Evolutionary conservation across 2,113 vertebrate species (phyloP), one percentile per base, ranked within the genome.

Genomic region (Pholis gunnellus): DNA sequence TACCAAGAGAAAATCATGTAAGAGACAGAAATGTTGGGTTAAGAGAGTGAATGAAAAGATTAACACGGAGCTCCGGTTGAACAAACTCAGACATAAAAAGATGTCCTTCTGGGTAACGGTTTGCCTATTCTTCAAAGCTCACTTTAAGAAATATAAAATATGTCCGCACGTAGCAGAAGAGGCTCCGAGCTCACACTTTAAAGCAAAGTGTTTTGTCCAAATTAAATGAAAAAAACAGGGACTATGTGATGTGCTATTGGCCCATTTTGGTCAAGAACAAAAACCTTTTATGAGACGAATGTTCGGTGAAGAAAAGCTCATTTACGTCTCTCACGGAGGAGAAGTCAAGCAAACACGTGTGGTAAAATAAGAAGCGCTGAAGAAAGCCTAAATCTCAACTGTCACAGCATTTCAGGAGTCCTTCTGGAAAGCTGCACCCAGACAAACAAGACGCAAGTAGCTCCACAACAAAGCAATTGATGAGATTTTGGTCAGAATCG

Each of bases 401-500:
- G 31, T 31, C 31, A 31, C 4, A 2, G 31, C 31, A 31, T 31
- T 31, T 31, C 31, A 31, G 31, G 3, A 31, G 42, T 57, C 60
- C 29, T 56, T 79, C 6, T 46, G 69, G 48, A 75, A 74, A 63
- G 69, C 75, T 59, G 61, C 71, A 61, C 9, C 64, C 79, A 81
- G 76, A 83, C 68, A 65, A 84, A 79, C 50, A 61, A 83, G 73
- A 81, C 34, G 75, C 54, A 67, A 81, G 86, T 31, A 63, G 71
- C 64, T 82, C 36, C 42, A 50, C 72, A 83, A 74, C 59, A 65
- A 86, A 80, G 67, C 70, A 69, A 78, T 48, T 83, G 72, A 83
- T 72, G 61, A 73, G 71, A 82, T 76, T 82, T 75, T 67, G 72
- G 72, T 82, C 75, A 56, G 75, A 84, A 76, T 83, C 63, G 72